Evolutionary conservation across 1,140 invertebrate species (phyloP), one percentile per base, ranked within the genome.

Genomic region (Cardiocondyla obscurior): DNA sequence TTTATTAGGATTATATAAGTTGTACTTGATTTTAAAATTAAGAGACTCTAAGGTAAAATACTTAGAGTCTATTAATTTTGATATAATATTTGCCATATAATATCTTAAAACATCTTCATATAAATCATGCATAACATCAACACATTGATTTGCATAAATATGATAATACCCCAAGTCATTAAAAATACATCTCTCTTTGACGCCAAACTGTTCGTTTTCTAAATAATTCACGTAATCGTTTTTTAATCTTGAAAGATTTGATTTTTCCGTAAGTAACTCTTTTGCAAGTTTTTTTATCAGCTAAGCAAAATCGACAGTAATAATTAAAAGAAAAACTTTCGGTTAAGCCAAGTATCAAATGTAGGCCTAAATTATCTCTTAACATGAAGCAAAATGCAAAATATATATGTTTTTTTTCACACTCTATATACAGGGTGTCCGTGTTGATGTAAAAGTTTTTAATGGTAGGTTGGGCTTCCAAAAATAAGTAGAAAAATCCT

Each of bases 31-130:
- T 44, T 65, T 46, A 3, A 44, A 44, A n/a, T 65, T 46, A 44
- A 44, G 14, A 44, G 62, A 19, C 19, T 36, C n/a, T 10, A 60
- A 10, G 33, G 58, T 60, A 60, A 60, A 60, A 60, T 60, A 65
- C 4, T 65, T 36, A 28, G n/a, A 65, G 28, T 16, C n/a, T n/a
- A 64, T 64, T 64, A 64, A 25, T 64, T 44, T 64, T 44, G 36
- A 42, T 64, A 64, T 64, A 25, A 64, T 64, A 64, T 44, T 44
- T 64, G 60, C 60, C 36, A 64, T 64, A 25, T 64, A 12, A 16
- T 64, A 64, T 64, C 60, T 64, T 44, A 64, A 64, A 44, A 44
- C 14, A 44, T 0, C 36, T 64, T 64, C 36, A 44, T 64, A 64
- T 42, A 64, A 3, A 64, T 42, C 60, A 3, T 64, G 60, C 60